Conservation (phyloP, 2,797 vertebrate species). For the Diplodus puntazzo region DNA sequence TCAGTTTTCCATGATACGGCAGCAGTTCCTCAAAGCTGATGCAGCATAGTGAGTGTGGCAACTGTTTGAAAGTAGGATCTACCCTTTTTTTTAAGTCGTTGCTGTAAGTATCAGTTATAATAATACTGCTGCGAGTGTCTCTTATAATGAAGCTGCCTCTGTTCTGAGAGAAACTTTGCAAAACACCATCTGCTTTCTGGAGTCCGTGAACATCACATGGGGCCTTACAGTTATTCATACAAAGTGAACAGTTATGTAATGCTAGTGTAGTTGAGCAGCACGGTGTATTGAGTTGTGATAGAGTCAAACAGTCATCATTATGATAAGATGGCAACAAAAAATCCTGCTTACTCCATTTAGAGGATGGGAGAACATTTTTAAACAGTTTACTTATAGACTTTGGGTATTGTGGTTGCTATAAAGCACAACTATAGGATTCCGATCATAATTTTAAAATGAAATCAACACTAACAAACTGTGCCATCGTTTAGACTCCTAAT, state of each 20-base stretch:
- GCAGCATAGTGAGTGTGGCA: background rate
- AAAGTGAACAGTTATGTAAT: constrained; percentile 44
- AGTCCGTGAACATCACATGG: constrained; percentile 29
- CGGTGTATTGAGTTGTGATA: background rate
- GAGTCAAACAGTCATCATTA: constrained; percentile 9
- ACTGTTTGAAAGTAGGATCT: background rate
- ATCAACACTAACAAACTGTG: background rate
- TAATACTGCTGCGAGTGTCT: constrained; percentile 34
- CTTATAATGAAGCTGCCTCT: constrained; percentile 34
- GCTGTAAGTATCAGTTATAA: constrained; percentile 33
- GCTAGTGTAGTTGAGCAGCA: constrained; percentile 36
- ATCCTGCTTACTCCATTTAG: constrained; percentile 4
- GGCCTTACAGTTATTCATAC: constrained; percentile 40
- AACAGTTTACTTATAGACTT: background rate
- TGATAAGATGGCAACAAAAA: constrained; percentile 9
- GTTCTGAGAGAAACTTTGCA: constrained; percentile 42
- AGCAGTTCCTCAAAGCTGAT: constrained; percentile 3
- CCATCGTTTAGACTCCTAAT: background rate
- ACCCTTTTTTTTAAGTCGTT: background rate
- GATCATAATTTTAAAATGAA: background rate
- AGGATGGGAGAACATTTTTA: background rate
- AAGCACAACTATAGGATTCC: background rate
- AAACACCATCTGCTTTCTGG: constrained; percentile 50
- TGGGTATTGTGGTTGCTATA: background rate
- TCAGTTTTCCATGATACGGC: constrained; percentile 14